Evolutionary conservation across 2,888 invertebrate species (phyloP).

Genomic region (Xestia sexstrigata): DNA sequence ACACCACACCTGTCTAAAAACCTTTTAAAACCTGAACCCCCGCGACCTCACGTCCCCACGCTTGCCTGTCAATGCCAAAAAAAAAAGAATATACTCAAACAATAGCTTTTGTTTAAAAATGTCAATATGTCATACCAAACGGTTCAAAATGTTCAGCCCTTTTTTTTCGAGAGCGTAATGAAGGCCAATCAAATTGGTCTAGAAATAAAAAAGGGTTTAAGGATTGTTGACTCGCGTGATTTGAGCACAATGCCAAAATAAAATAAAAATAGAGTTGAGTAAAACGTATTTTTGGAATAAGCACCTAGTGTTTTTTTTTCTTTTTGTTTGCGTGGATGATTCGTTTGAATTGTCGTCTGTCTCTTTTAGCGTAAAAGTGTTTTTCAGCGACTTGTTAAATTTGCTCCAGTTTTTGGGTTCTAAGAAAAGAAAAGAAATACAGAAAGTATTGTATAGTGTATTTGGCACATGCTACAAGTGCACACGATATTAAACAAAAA

Average conservation of each 20-base stretch:
- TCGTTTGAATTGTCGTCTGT: background rate
- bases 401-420: background rate
- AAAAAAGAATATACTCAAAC: conserved; percentile 21
- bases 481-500: too few species aligned
- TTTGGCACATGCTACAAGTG: too few species aligned
- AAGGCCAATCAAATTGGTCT: conserved; percentile 34
- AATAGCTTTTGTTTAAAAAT: conserved; percentile 37
- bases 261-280: background rate
- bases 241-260: conserved; percentile 20
- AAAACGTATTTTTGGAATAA: conserved; percentile 13
- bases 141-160: conserved; percentile 18
- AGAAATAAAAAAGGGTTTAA: conserved; percentile 33
- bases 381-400: background rate
- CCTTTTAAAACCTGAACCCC: conserved; percentile 5
- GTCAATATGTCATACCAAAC: conserved; percentile 49
- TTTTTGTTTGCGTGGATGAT: background rate
- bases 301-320: background rate
- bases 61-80: conserved; percentile 8
- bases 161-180: conserved; percentile 37
- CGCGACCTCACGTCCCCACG: conserved; percentile 2
- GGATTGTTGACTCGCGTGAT: conserved; percentile 23
- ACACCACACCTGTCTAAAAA: background rate
- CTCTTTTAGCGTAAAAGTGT: background rate
- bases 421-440: background rate
- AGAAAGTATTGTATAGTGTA: too few species aligned